phyloP scores from a whole-genome alignment of 2,888 invertebrate species.

The Cremastinae sp. region DNA sequence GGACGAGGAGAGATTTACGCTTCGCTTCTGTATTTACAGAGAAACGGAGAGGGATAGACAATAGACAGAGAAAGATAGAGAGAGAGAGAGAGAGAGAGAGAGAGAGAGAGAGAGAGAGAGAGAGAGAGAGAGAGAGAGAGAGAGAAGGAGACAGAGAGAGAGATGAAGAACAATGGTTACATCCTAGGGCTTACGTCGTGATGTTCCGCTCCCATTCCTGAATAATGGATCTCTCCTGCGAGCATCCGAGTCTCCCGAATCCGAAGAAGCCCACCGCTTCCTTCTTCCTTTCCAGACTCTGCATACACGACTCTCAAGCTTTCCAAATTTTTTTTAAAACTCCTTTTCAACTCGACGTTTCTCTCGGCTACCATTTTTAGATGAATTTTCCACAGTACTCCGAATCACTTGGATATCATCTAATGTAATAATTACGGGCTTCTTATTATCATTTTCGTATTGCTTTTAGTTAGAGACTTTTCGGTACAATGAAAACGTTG shows the following conservation, averaged over 20 bases:
- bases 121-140: slow-evolving; percentile 17
- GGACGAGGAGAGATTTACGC: slow-evolving; percentile 14
- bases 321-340: no score
- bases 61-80: slow-evolving; percentile 16
- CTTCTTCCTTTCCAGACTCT: background rate
- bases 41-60: background rate
- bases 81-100: slow-evolving; percentile 9
- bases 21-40: slow-evolving; percentile 24
- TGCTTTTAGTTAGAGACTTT: no score
- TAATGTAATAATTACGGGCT: no score
- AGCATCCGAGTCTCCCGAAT: slow-evolving; percentile 51
- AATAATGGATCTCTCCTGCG: slow-evolving; percentile 47
- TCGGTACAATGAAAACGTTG: no score
- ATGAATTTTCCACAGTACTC: no score
- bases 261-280: slow-evolving; percentile 22
- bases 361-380: background rate
- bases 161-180: slow-evolving; percentile 11
- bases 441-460: no score
- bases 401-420: no score
- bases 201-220: slow-evolving; percentile 44
- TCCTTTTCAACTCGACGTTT: no score
- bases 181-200: slow-evolving; percentile 31
- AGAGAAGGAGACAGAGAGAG: background rate
- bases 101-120: background rate
- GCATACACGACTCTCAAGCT: no score